Percentiles rank a stretch among this genome's conserved stretches.
phyloP scores from a whole-genome alignment of 2,797 vertebrate genomes.

The Gadopsis marmoratus region DNA sequence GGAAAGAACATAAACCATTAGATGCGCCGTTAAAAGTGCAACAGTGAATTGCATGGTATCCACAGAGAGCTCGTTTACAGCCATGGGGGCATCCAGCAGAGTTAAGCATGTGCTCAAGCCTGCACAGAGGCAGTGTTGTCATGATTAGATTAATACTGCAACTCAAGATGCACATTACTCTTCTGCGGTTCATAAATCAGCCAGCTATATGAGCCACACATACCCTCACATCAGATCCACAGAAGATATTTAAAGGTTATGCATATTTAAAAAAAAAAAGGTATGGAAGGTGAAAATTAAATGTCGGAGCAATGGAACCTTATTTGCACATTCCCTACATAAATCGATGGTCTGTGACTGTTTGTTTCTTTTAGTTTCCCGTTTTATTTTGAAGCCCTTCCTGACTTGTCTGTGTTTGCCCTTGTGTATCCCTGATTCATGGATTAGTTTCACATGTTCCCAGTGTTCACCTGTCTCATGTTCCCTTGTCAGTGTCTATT shows the following conservation, averaged over 20 bases:
- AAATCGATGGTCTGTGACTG: background rate
- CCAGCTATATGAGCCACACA: background rate
- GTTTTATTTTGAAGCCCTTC: too few species aligned
- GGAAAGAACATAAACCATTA: conserved; percentile 67
- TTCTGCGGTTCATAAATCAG: background rate
- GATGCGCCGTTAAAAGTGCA: conserved; percentile 41
- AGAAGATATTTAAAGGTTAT: background rate
- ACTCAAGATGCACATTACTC: background rate
- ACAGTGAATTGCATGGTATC: conserved; percentile 38
- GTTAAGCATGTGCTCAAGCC: conserved; percentile 17
- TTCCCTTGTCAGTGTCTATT: too few species aligned
- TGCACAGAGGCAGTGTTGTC: background rate
- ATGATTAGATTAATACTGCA: conserved; percentile 29
- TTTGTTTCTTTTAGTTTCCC: too few species aligned
- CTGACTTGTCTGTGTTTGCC: too few species aligned
- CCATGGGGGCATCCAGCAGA: conserved; percentile 19
- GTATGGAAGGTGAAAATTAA: conserved; percentile 14
- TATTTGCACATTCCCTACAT: conserved; percentile 26
- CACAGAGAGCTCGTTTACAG: conserved; percentile 23
- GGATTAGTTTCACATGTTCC: too few species aligned
- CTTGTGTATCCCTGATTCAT: too few species aligned
- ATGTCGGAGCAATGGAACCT: conserved; percentile 9
- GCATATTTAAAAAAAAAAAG: background rate
- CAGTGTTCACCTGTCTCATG: too few species aligned
- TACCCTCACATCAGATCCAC: background rate